Percentiles rank a stretch among this genome's conserved stretches.
These are phyloP conservation scores for Drosophila gunungcola DNA, from an alignment of 1,140 invertebrate genomes.

Conservation along the genomic window DNA sequence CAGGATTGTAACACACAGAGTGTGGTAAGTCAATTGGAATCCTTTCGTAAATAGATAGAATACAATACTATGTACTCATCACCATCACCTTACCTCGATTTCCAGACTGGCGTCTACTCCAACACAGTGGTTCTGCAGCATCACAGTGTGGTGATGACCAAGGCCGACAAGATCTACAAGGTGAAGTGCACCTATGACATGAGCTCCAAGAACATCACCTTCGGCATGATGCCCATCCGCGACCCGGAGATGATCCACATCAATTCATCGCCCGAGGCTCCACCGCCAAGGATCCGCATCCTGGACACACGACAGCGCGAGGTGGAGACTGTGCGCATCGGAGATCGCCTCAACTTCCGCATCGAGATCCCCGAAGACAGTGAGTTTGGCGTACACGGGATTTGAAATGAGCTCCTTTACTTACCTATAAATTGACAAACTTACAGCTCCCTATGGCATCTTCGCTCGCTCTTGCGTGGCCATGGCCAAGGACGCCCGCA, in stretches of 20 bases:
- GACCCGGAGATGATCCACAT: constrained; percentile 98
- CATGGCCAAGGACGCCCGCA: constrained; percentile 98
- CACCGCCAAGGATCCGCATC: constrained; percentile 96
- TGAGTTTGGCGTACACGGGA: constrained; percentile 85
- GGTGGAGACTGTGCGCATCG: constrained; percentile 97
- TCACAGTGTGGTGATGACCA: constrained; percentile 98
- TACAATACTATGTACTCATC: too few relatives aligned
- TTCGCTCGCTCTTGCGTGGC: constrained; percentile 97
- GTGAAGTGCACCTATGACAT: constrained; percentile 98
- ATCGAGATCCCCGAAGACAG: constrained; percentile 98
- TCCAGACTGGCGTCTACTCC: constrained; percentile 95
- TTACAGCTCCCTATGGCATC: constrained; percentile 95
- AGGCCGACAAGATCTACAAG: constrained; percentile 98
- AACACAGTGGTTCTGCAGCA: constrained; percentile 98
- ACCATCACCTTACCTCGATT: constrained; percentile 52
- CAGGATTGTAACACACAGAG: constrained; percentile 97
- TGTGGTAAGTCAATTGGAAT: constrained; percentile 88
- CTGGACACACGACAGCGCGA: constrained; percentile 93
- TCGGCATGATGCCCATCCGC: constrained; percentile 98
- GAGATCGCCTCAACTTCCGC: constrained; percentile 96
- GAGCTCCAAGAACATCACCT: constrained; percentile 97
- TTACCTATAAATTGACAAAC: background rate
- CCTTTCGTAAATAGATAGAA: too few relatives aligned
- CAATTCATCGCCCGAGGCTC: constrained; percentile 96
- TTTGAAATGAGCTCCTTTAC: background rate